These are phyloP conservation scores for Neostethus bicornis DNA, from an alignment of 2,797 vertebrate species.

Conservation along the genomic window DNA sequence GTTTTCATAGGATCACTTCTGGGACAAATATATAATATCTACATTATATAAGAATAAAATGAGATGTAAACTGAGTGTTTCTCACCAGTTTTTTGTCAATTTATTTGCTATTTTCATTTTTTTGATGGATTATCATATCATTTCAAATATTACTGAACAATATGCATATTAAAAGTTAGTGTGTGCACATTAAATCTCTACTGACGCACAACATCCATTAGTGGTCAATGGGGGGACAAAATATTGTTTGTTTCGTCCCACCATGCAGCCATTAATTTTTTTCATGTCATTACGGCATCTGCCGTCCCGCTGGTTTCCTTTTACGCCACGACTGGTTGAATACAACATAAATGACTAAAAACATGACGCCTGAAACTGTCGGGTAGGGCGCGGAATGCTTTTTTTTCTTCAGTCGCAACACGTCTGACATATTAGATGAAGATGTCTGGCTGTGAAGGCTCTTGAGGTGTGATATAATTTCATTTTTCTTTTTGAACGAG, in stretches of 20 bases:
- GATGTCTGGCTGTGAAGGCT: slow-evolving; percentile 9
- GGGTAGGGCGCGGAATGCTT: slow-evolving; percentile 16
- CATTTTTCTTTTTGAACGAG: too few relatives aligned
- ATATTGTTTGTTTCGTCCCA: slow-evolving; percentile 13
- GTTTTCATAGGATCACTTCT: background rate
- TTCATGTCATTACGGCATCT: slow-evolving; percentile 19
- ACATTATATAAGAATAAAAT: background rate
- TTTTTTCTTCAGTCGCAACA: slow-evolving; percentile 2
- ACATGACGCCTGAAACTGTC: slow-evolving; percentile 5
- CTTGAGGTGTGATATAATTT: background rate
- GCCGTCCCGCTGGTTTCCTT: slow-evolving; percentile 32
- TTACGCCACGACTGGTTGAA: slow-evolving; percentile 3
- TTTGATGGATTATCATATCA: too few relatives aligned
- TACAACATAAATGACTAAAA: slow-evolving; percentile 12
- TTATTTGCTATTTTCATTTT: background rate
- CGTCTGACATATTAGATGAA: background rate
- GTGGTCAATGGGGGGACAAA: too few relatives aligned
- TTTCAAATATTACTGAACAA: too few relatives aligned
- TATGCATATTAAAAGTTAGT: background rate
- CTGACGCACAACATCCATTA: background rate
- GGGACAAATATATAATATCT: background rate
- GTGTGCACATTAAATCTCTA: background rate
- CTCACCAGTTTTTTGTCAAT: background rate
- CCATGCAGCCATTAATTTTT: slow-evolving; percentile 18
- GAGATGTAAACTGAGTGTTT: background rate